Conservation (phyloP, 1,140 invertebrate genomes). For the Drosophila arawakana region DNA sequence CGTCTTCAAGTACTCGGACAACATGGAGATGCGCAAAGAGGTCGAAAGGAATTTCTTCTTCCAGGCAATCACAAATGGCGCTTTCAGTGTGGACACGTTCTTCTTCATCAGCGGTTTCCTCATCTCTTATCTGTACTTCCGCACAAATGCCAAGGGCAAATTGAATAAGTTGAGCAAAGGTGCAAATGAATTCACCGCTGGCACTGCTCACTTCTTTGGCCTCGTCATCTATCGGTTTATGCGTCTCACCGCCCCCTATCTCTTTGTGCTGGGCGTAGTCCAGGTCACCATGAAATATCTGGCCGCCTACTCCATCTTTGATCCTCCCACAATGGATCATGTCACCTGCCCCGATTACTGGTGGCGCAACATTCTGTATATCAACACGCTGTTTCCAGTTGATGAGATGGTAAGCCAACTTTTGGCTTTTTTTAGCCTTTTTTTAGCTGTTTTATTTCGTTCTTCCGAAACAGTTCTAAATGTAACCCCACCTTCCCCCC, state of each 20-base stretch:
- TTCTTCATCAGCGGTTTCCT: constrained; percentile 93
- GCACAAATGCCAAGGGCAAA: constrained; percentile 92
- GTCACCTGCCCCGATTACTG: constrained; percentile 93
- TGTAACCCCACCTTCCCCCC: background rate
- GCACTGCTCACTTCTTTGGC: constrained; percentile 91
- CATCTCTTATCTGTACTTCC: constrained; percentile 93
- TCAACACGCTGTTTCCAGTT: constrained; percentile 93
- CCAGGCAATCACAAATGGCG: constrained; percentile 93
- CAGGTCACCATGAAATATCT: constrained; percentile 93
- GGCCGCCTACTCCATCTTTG: constrained; percentile 91
- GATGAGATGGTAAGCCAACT: constrained; percentile 90
- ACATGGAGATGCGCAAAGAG: constrained; percentile 91
- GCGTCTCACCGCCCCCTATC: constrained; percentile 93
- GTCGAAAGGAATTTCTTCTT: constrained; percentile 92
- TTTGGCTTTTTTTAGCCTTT: background rate
- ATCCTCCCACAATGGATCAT: constrained; percentile 92
- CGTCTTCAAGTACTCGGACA: constrained; percentile 93
- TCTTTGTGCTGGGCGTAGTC: constrained; percentile 92
- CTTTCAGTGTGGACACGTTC: constrained; percentile 96
- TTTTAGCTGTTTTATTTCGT: too few relatives aligned
- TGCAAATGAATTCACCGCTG: constrained; percentile 88
- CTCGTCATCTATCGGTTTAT: constrained; percentile 91
- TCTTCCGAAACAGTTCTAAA: background rate
- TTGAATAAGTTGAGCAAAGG: constrained; percentile 90
- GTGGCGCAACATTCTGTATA: constrained; percentile 94